Evolutionary conservation across 2,113 vertebrate species (phyloP).

Genomic region (Thunnus thynnus): DNA sequence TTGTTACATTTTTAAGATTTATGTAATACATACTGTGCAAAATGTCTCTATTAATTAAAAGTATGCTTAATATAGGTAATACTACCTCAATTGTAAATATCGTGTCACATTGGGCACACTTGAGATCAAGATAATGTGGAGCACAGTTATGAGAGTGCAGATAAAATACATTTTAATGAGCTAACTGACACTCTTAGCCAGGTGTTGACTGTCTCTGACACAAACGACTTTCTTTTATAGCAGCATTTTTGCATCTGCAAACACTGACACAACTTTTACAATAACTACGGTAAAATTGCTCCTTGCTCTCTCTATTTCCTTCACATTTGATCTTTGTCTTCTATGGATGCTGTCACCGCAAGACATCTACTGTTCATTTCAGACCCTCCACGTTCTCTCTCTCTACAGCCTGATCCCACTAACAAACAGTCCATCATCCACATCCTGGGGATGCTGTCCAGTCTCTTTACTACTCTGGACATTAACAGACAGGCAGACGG

Average conservation of each 20-base stretch:
- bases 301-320: neutral
- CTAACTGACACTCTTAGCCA: too few species aligned
- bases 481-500: constrained; percentile 89
- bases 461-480: constrained; percentile 95
- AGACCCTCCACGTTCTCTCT: constrained; percentile 46
- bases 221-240: too few species aligned
- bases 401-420: constrained; percentile 88
- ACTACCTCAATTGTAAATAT: too few species aligned
- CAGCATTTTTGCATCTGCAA: neutral
- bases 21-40: too few species aligned
- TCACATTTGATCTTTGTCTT: neutral
- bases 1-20: too few species aligned
- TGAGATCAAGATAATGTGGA: too few species aligned
- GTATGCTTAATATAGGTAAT: too few species aligned
- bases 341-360: neutral
- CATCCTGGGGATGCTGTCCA: constrained; percentile 94
- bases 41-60: too few species aligned
- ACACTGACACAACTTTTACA: neutral
- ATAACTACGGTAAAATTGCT: rapidly evolving
- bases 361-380: neutral
- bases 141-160: neutral
- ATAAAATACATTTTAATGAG: neutral
- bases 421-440: constrained; percentile 94
- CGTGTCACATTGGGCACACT: too few species aligned
- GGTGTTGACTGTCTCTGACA: too few species aligned